Evolutionary conservation across 2,113 vertebrate genomes (phyloP).

Genomic region (Plecturocebus donacophilus): DNA sequence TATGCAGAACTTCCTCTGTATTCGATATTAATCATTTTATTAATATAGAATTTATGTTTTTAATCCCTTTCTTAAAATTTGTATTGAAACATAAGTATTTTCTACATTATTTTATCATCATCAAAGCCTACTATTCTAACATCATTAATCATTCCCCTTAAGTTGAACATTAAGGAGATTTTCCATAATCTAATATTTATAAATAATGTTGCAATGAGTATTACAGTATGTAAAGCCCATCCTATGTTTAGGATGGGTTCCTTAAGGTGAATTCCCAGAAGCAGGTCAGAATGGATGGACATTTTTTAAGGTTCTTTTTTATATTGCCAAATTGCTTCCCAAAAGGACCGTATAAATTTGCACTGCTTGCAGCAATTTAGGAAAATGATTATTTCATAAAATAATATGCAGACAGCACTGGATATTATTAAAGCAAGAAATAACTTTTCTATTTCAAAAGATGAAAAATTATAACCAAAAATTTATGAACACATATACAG

Average conservation of each 20-base stretch:
- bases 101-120: neutral
- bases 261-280: constrained; percentile 67
- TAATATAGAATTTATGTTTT: neutral
- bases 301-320: constrained; percentile 64
- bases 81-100: neutral
- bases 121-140: neutral
- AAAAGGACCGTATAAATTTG: constrained; percentile 65
- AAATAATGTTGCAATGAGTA: neutral
- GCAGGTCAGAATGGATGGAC: constrained; percentile 43
- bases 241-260: constrained; percentile 14
- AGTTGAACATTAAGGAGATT: neutral
- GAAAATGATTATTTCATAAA: constrained; percentile 65
- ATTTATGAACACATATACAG: constrained; percentile 30
- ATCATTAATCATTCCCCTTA: neutral
- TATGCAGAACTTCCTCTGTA: neutral
- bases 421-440: constrained; percentile 68
- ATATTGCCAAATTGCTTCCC: constrained; percentile 68
- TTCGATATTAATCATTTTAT: neutral
- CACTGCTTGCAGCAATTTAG: constrained; percentile 60
- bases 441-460: constrained; percentile 60
- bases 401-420: constrained; percentile 19
- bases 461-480: constrained; percentile 61
- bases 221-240: neutral
- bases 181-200: neutral
- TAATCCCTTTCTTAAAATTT: neutral